phyloP scores from a whole-genome alignment of 2,797 vertebrate genomes.

The Onychomys leucogaster region DNA sequence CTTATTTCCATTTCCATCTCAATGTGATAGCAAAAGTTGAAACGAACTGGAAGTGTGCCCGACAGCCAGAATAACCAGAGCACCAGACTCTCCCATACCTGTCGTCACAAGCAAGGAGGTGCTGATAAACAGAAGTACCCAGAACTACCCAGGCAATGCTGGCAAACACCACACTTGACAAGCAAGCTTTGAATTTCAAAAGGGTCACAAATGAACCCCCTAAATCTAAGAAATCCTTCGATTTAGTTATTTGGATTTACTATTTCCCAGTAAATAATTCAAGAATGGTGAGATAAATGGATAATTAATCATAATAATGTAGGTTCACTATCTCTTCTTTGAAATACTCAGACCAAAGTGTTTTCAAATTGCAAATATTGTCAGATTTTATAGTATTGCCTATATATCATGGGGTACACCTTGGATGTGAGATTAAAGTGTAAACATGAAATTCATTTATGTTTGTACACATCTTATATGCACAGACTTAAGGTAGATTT shows the following conservation, averaged over 20 bases:
- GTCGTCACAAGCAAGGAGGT: neutral
- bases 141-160: neutral
- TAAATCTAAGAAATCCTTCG: neutral
- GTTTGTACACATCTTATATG: neutral
- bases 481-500: neutral
- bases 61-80: neutral
- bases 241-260: neutral
- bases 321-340: neutral
- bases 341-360: neutral
- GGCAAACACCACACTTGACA: neutral
- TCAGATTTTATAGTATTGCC: neutral
- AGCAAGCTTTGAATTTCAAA: neutral
- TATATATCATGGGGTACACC: neutral
- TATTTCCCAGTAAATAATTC: constrained; percentile 18
- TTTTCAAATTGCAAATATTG: neutral
- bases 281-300: neutral
- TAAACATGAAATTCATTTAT: neutral
- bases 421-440: neutral
- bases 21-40: constrained; percentile 16
- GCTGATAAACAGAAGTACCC: neutral
- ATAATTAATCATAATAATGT: neutral
- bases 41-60: neutral
- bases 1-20: constrained; percentile 62
- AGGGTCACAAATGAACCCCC: neutral
- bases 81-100: neutral